These are phyloP conservation scores for Indicator maculatus DNA, from an alignment of 2,113 vertebrate genomes.

Conservation along the genomic window DNA sequence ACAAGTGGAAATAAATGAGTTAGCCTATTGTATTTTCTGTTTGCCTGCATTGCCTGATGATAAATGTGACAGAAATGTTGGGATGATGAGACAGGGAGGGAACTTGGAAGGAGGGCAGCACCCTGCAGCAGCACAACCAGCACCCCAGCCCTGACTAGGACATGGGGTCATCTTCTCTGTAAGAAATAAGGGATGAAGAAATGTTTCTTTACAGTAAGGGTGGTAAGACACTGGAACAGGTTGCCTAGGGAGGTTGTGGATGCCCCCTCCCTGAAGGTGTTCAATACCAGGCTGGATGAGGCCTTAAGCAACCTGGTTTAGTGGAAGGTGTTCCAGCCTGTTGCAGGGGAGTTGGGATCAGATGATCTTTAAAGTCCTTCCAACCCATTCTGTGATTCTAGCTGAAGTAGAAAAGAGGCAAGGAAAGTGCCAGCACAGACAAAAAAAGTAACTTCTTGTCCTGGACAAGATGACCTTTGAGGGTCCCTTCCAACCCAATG, in stretches of 20 bases:
- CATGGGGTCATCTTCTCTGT: rapidly evolving
- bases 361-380: no score
- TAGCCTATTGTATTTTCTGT: constrained; percentile 10
- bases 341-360: no score
- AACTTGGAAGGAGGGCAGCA: background rate
- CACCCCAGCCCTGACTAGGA: background rate
- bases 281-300: no score
- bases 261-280: no score
- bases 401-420: background rate
- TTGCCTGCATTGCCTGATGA: background rate
- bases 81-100: background rate
- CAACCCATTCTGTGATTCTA: no score
- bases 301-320: no score
- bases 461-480: background rate
- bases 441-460: background rate
- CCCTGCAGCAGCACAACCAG: background rate
- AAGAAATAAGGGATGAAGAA: background rate
- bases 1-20: constrained; percentile 40
- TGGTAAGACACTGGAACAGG: no score
- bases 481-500: no score
- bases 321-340: no score
- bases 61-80: background rate
- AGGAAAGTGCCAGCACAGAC: background rate
- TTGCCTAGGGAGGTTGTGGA: no score
- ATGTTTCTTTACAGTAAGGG: background rate